Conservation (phyloP, 2,888 invertebrate genomes). For the Serrognathus titanus region DNA sequence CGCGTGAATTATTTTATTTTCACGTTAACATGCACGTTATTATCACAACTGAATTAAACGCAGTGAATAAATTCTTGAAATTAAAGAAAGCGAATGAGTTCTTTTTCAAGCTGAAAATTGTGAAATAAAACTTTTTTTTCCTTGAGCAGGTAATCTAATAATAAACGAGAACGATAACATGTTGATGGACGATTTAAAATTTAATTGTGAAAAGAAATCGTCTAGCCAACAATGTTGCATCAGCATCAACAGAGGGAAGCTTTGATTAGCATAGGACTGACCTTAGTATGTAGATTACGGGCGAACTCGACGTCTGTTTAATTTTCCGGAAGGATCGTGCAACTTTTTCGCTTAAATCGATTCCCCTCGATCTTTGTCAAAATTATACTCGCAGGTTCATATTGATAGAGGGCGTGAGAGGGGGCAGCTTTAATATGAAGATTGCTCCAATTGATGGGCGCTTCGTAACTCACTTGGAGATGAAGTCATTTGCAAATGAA, state of each 20-base stretch:
- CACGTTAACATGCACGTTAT: too few relatives aligned
- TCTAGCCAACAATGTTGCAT: neutral
- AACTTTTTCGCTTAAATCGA: constrained; percentile 29
- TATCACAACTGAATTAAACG: too few relatives aligned
- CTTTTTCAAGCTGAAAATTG: neutral
- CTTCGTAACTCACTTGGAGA: constrained; percentile 34
- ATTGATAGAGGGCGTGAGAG: constrained; percentile 32
- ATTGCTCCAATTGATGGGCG: constrained; percentile 47
- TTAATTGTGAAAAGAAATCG: neutral
- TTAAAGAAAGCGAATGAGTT: too few relatives aligned
- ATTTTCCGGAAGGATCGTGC: constrained; percentile 41
- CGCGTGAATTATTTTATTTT: too few relatives aligned
- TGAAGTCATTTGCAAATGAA: constrained; percentile 51
- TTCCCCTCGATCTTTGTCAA: constrained; percentile 42
- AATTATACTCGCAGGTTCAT: constrained; percentile 45
- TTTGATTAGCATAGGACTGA: neutral
- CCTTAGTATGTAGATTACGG: constrained; percentile 36
- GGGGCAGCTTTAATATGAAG: constrained; percentile 44
- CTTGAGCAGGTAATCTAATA: too few relatives aligned
- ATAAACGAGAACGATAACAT: too few relatives aligned
- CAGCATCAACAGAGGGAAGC: constrained; percentile 6
- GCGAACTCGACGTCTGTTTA: constrained; percentile 36
- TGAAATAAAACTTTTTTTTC: neutral
- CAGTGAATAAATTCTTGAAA: too few relatives aligned
- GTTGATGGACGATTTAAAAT: too few relatives aligned